Evolutionary conservation across 1,140 invertebrate genomes (phyloP).

Genomic region (Leptinotarsa lineolata): DNA sequence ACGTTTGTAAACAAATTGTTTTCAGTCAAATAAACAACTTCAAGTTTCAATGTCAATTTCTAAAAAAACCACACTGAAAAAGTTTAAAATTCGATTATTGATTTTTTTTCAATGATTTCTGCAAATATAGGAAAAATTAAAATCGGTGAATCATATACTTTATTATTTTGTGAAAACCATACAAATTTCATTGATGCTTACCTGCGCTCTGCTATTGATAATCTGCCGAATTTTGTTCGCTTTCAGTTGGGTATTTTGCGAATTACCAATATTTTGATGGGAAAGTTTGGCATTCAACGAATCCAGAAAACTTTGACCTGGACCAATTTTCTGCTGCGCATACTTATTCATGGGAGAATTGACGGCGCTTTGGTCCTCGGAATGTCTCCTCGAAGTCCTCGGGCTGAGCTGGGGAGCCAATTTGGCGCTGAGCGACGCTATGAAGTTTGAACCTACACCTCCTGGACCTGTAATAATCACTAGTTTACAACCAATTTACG

Average conservation of each 20-base stretch:
- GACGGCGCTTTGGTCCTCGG: conserved; percentile 55
- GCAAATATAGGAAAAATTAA: no score
- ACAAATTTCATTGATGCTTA: conserved; percentile 41
- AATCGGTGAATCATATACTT: no score
- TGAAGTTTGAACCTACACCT: conserved; percentile 66
- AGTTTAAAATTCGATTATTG: no score
- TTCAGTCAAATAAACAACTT: no score
- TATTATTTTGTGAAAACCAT: no score
- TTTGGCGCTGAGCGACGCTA: conserved; percentile 74
- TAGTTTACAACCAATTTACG: no score
- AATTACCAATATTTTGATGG: conserved; percentile 59
- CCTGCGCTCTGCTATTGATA: conserved; percentile 70
- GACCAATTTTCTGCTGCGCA: conserved; percentile 49
- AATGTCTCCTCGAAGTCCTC: conserved; percentile 55
- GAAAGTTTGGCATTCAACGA: conserved; percentile 77
- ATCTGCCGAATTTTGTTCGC: conserved; percentile 63
- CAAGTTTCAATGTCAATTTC: no score
- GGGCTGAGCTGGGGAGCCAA: conserved; percentile 65
- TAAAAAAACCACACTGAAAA: no score
- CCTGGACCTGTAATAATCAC: conserved; percentile 57
- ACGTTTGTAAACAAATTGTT: no score
- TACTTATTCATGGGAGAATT: conserved; percentile 43
- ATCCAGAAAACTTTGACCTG: conserved; percentile 68
- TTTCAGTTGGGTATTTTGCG: conserved; percentile 56
- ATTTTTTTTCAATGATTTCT: no score